phyloP scores from a whole-genome alignment of 2,113 vertebrate species.

The Chloebia gouldiae region DNA sequence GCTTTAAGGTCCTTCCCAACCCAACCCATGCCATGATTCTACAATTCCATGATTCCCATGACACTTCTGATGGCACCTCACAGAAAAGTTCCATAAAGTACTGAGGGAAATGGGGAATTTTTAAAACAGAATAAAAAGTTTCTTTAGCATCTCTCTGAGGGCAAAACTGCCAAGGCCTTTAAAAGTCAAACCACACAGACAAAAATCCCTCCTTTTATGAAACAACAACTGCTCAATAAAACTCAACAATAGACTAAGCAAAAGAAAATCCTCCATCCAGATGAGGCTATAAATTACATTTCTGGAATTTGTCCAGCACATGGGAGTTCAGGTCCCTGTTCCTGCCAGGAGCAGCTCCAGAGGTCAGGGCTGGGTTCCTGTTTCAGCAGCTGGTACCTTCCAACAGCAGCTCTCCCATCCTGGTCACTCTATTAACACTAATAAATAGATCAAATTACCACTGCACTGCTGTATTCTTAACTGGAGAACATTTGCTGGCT shows the following conservation, averaged over 20 bases:
- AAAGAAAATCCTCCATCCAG: slow-evolving; percentile 5
- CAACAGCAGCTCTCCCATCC: background rate
- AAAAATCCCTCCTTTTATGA: background rate
- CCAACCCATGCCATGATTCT: background rate
- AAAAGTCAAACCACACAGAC: background rate
- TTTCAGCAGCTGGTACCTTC: background rate
- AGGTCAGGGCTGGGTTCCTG: background rate
- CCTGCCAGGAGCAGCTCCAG: background rate
- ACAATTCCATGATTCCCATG: background rate
- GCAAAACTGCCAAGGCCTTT: background rate
- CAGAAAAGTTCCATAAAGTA: background rate
- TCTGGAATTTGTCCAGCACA: background rate
- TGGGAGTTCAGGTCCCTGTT: background rate
- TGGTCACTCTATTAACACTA: background rate
- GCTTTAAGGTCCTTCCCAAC: background rate
- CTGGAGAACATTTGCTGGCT: background rate
- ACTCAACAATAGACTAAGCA: background rate
- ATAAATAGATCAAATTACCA: background rate
- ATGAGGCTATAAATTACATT: slow-evolving; percentile 40
- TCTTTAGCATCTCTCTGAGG: background rate
- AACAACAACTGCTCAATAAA: slow-evolving; percentile 41
- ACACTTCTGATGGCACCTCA: background rate
- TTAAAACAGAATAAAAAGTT: background rate
- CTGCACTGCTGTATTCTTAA: accelerated
- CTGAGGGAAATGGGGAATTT: background rate